Evolutionary conservation across 1,140 invertebrate species (phyloP), one percentile per base, ranked within the genome.

Genomic region (Cyclargus thomasi): DNA sequence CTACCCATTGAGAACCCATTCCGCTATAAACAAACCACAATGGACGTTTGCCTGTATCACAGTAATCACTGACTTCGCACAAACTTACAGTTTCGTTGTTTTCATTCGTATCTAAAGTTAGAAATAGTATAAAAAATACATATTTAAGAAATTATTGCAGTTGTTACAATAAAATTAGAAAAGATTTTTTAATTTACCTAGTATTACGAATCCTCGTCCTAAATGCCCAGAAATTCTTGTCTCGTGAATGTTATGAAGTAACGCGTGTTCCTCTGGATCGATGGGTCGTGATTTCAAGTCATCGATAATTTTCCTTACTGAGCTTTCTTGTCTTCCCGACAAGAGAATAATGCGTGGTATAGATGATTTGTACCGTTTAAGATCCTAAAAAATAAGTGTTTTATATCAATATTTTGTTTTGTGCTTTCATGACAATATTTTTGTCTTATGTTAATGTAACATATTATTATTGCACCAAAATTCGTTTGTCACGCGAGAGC

Each of bases 11-110:
- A 2, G 95, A 95, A 7, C 96, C 96, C 95, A 98, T 97, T 57
- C 97, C 97, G 76, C 96, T 95, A 87, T 97, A 98, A 5, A 97
- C 93, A 85, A 95, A 97, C 92, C 96, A 97, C 2, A 98, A 86
- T 14, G 96, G 95, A 72, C 93, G 84, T 67, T 91, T 88, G 6
- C 88, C 82, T 5, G 91, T 92, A 7, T 91, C 81, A 70, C 90
- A 94, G 76, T 93, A 91, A 47, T 92, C 82, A 2, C 91, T 77
- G 53, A 91, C 90, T 70, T 82, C 82, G 11, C 73, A 69, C 17
- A 90, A 39, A 0, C 83, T 72, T 4, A 90, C 80, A 0, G 89
- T 83, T 72, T 65, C 74, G 18, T 73, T 71, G 6, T 75, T 64
- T 91, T 94, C 94, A 94, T 95, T 69, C 91, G 92, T 72, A 83